Conservation (phyloP, 2,113 vertebrate genomes). For the Cololabis saira region DNA sequence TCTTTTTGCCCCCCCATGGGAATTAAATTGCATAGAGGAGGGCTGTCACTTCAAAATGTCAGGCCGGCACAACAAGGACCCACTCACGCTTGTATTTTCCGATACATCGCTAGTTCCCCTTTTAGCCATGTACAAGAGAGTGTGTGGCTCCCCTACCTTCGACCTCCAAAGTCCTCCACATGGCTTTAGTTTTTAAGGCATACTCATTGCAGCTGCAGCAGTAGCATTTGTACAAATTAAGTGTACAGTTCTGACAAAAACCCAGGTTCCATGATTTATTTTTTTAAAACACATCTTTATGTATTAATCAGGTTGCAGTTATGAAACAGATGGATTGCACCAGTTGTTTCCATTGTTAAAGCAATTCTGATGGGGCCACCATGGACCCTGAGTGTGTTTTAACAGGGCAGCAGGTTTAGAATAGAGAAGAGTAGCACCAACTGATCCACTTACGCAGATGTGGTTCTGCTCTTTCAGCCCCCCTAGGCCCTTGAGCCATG, state of each 20-base stretch:
- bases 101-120: conserved; percentile 27
- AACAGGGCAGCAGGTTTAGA: conserved; percentile 27
- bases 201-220: background rate
- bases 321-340: conserved; percentile 64
- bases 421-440: conserved; percentile 37
- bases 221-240: conserved; percentile 30
- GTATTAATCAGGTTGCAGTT: conserved; percentile 57
- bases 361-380: conserved; percentile 47
- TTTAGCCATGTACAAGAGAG: conserved; percentile 27
- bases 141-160: conserved; percentile 16
- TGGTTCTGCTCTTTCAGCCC: conserved; percentile 44
- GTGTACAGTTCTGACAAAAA: background rate
- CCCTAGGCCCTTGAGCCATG: conserved; percentile 37
- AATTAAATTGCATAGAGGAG: conserved; percentile 66
- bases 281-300: conserved; percentile 39
- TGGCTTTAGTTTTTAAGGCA: conserved; percentile 3
- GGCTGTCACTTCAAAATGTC: conserved; percentile 77
- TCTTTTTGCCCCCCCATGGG: conserved; percentile 52
- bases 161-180: conserved; percentile 32
- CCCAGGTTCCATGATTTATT: conserved; percentile 12
- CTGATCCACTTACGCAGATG: conserved; percentile 52
- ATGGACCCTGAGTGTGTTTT: conserved; percentile 27
- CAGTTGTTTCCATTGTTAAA: conserved; percentile 64
- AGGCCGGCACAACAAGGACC: conserved; percentile 69
- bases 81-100: conserved; percentile 57